Percentiles rank a stretch among this genome's conserved stretches.
Conservation (phyloP, 2,888 invertebrate species). For the Plebejus argus region DNA sequence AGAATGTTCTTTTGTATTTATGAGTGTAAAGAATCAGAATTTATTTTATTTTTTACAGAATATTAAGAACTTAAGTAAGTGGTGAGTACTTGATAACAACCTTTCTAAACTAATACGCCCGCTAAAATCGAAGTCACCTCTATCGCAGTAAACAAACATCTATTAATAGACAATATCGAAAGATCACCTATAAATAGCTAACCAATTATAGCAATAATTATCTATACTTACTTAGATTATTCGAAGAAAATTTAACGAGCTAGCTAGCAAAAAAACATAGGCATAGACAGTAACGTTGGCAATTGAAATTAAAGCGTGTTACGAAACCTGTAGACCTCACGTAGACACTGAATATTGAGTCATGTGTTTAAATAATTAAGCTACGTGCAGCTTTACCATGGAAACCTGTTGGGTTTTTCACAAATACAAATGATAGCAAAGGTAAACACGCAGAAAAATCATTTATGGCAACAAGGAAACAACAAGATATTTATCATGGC, state of each 20-base stretch:
- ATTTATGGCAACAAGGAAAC: not conserved
- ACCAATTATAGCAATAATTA: not conserved
- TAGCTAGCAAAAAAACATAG: not conserved
- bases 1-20: no score
- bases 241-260: not conserved
- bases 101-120: not conserved
- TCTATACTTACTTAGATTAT: not conserved
- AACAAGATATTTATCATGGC: not conserved
- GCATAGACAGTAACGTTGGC: not conserved
- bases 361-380: no score
- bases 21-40: no score
- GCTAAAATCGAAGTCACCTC: not conserved
- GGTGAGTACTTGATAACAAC: not conserved
- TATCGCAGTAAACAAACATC: not conserved
- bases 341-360: not conserved
- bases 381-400: not conserved
- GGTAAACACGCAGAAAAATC: not conserved
- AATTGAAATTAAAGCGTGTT: not conserved
- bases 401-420: not conserved
- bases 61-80: not conserved
- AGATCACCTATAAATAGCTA: slow-evolving; percentile 2
- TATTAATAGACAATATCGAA: slow-evolving; percentile 16
- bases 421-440: not conserved
- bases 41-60: not conserved
- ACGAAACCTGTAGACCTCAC: not conserved